Percentiles rank a stretch among this genome's conserved stretches.
Conservation (phyloP, 2,888 invertebrate genomes). For the Trissoscelio sp. region DNA sequence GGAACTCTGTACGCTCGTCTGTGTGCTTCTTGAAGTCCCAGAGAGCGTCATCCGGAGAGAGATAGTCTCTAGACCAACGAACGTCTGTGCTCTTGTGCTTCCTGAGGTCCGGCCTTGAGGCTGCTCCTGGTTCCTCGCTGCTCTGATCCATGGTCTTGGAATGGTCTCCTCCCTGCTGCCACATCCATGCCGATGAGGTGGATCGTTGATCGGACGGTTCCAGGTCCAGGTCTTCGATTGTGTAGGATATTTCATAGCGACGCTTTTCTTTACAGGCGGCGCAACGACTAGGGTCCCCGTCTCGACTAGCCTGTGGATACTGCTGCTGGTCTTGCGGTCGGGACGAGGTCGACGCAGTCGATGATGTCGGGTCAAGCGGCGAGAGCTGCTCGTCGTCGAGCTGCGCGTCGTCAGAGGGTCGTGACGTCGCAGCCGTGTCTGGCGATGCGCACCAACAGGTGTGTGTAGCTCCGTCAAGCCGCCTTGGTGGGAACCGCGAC, state of each 20-base stretch:
- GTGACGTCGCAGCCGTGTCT: slow-evolving; percentile 82
- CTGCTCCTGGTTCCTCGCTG: slow-evolving; percentile 63
- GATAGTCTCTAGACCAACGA: slow-evolving; percentile 77
- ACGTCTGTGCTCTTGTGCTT: slow-evolving; percentile 77
- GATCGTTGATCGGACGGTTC: slow-evolving; percentile 41
- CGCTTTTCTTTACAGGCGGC: slow-evolving; percentile 77
- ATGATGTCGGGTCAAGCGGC: slow-evolving; percentile 80
- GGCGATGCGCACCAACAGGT: slow-evolving; percentile 83
- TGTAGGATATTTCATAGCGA: slow-evolving; percentile 78
- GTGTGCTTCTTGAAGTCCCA: slow-evolving; percentile 76
- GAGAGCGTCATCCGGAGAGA: slow-evolving; percentile 80
- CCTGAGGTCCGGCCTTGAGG: slow-evolving; percentile 73
- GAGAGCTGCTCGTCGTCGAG: slow-evolving; percentile 77
- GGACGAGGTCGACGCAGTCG: slow-evolving; percentile 79
- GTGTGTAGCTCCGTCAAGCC: slow-evolving; percentile 84
- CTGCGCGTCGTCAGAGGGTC: slow-evolving; percentile 82
- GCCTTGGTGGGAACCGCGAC: slow-evolving; percentile 83
- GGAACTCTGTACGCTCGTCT: slow-evolving; percentile 79
- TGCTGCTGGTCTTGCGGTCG: slow-evolving; percentile 67
- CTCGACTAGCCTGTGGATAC: slow-evolving; percentile 63
- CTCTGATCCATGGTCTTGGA: slow-evolving; percentile 50
- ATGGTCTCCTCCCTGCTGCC: slow-evolving; percentile 37
- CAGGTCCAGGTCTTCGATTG: slow-evolving; percentile 81
- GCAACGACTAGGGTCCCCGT: slow-evolving; percentile 71
- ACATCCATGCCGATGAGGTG: slow-evolving; percentile 56